Evolutionary conservation across 1,140 invertebrate genomes (phyloP), one percentile per base, ranked within the genome.

Genomic region (Hesperophylax magnus): DNA sequence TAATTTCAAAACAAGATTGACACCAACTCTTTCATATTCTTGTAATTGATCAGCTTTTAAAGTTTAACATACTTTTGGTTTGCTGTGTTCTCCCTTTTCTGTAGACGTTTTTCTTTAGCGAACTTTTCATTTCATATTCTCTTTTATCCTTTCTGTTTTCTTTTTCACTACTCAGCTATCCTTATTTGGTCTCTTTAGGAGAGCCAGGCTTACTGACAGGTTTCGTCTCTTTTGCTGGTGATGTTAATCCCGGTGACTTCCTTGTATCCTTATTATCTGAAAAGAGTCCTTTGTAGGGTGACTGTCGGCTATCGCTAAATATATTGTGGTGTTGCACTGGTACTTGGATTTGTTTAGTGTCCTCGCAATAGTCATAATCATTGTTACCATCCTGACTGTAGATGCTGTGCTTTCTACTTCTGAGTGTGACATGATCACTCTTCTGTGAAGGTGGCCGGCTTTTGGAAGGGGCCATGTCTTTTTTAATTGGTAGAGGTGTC

Each of bases 341-440:
- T 5, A 79, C 74, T 75, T 84, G 83, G 56, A 84, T 84, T 80
- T 84, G 79, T 79, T 84, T 84, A 11, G 83, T 84, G 15, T 84
- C 83, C 69, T 84, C 83, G 56, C 83, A 84, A 60, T 84, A 84
- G 22, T 84, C 83, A 54, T 84, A 84, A 69, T 84, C 80, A 27
- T 79, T 81, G 24, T 77, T 72, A 14, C 82, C 80, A 18, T 81
- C 77, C 39, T 79, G 82, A 56, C 80, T 84, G 54, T 79, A 84
- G 14, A 84, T n/a, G 31, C 82, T 84, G 52, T 78, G 69, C n/a
- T 67, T 80, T 54, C 71, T 61, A 22, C 72, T 75, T 47, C 58
- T 52, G n/a, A 65, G 53, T 9, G 58, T 75, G 3, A 72, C 15
- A 54, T 54, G 58, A 20, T 80, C 71, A 34, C 69, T 76, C 52